phyloP scores from a whole-genome alignment of 2,888 invertebrate genomes.

The Anticlea derivata region DNA sequence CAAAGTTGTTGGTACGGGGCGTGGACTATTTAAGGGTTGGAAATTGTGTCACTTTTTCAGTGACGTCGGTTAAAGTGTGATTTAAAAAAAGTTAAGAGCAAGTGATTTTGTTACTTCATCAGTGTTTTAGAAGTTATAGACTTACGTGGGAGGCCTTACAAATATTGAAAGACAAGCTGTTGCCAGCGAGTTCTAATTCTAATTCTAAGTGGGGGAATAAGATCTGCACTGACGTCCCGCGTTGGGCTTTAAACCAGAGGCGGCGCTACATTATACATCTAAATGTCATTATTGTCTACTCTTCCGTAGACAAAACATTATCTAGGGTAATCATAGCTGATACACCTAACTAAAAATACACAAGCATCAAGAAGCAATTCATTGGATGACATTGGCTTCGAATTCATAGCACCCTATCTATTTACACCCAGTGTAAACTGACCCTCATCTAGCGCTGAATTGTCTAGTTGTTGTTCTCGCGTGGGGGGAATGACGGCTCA shows the following conservation, averaged over 20 bases:
- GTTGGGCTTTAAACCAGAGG: too few relatives aligned
- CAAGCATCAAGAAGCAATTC: constrained; percentile 48
- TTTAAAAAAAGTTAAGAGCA: background rate
- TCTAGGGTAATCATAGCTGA: too few relatives aligned
- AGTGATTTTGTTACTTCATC: background rate
- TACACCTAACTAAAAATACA: constrained; percentile 27
- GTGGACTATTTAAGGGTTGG: too few relatives aligned
- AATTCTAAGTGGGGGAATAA: too few relatives aligned
- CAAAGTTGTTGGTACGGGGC: too few relatives aligned
- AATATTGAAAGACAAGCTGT: too few relatives aligned
- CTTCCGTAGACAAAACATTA: too few relatives aligned
- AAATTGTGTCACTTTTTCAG: background rate
- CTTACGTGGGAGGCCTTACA: background rate
- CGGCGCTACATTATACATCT: too few relatives aligned
- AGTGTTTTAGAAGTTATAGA: background rate
- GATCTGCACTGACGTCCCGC: too few relatives aligned
- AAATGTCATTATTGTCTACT: too few relatives aligned
- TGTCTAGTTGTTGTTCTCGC: background rate
- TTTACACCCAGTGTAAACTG: constrained; percentile 44
- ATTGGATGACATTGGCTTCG: constrained; percentile 74
- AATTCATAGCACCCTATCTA: constrained; percentile 63
- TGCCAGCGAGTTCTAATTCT: too few relatives aligned
- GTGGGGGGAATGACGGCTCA: constrained; percentile 34
- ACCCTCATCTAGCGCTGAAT: constrained; percentile 25
- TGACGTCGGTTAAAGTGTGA: background rate